Evolutionary conservation across 2,888 invertebrate species (phyloP), one percentile per base, ranked within the genome.

Genomic region (Ecdyonurus torrentis): DNA sequence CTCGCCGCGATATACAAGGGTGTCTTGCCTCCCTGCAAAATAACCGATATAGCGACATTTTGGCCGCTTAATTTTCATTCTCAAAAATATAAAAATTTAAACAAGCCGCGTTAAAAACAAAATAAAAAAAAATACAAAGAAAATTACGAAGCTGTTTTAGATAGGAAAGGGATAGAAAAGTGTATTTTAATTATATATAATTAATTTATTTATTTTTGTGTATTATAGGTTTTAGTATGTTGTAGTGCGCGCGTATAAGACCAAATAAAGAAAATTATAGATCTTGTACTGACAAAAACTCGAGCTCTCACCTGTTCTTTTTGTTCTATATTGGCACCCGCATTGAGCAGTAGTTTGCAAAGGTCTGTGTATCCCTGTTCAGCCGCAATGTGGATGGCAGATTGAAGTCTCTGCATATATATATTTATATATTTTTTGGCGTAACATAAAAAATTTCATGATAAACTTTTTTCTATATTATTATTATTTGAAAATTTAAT

Each of bases 301-400:
- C n/a, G n/a, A 37, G 15, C 15, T 22, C 25, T 65, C 70, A 77
- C 78, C 73, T 81, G 80, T 70, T 82, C 81, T 64, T 79, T 73
- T 69, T 81, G 81, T 68, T 86, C 84, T 23, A 83, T 79, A 71
- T 88, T 82, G 64, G 83, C 88, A 0, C 84, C 86, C 70, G 81
- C 78, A 58, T 80, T 77, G 19, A 84, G 74, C 62, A 85, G 74
- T 50, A 83, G 72, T 70, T 82, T 73, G 72, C 87, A 76, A 70
- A 87, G 73, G 74, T 85, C 83, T 15, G 80, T 78, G 73, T 83
- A 81, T 52, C 86, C 86, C 73, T 83, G 78, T 71, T 84, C 84
- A 0, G 86, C 89, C 0, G 90, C 89, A 63, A 89, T 82, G 72
- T 90, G 89, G 69, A 91, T 82, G 1, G 91, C 86, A 0, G 89